phyloP scores from a whole-genome alignment of 1,140 invertebrate genomes.

The Drosophila guanche region DNA sequence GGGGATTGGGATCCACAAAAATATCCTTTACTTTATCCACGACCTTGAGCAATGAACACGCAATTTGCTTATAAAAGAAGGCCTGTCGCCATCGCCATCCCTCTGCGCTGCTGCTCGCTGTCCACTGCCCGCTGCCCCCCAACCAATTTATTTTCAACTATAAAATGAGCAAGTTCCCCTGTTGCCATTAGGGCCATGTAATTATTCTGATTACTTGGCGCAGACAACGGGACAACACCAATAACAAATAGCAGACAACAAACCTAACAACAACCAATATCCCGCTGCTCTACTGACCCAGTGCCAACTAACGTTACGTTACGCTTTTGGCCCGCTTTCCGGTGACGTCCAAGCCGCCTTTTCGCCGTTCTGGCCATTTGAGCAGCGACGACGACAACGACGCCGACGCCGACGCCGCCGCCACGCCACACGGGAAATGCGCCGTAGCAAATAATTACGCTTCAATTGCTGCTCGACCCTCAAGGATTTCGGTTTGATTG shows the following conservation, averaged over 20 bases:
- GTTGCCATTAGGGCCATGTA: constrained; percentile 69
- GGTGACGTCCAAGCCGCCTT: constrained; percentile 12
- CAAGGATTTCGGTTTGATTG: constrained; percentile 69
- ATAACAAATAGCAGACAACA: constrained; percentile 25
- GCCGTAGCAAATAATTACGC: constrained; percentile 78
- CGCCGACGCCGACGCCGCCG: no score
- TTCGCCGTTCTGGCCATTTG: constrained; percentile 51
- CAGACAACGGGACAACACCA: constrained; percentile 45
- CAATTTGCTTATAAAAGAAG: constrained; percentile 4
- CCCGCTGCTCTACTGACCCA: constrained; percentile 76
- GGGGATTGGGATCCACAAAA: no score
- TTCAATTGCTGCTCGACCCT: constrained; percentile 66
- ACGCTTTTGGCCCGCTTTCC: background rate
- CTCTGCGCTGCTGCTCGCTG: background rate
- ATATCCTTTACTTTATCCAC: no score
- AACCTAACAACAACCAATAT: constrained; percentile 31
- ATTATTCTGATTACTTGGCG: constrained; percentile 78
- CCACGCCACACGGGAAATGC: constrained; percentile 71
- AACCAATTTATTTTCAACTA: constrained; percentile 36
- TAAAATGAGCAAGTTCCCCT: constrained; percentile 46
- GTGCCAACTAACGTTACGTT: constrained; percentile 50
- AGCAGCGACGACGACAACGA: constrained; percentile 25
- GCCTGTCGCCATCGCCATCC: background rate
- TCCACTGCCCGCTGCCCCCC: background rate
- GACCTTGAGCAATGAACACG: no score